These are phyloP conservation scores for Candoia aspera DNA, from an alignment of 2,113 vertebrate species.

Conservation along the genomic window DNA sequence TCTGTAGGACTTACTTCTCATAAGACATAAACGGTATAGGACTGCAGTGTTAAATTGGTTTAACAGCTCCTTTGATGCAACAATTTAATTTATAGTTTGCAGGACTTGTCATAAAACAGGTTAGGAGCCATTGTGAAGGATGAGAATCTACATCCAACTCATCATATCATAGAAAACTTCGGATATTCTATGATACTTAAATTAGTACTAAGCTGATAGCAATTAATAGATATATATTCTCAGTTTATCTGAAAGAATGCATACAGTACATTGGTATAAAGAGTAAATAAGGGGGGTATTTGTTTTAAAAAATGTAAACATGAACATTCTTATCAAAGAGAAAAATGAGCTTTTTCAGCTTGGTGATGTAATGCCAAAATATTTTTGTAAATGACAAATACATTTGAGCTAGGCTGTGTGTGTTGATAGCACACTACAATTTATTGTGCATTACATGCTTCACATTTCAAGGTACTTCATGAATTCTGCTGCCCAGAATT, in stretches of 20 bases:
- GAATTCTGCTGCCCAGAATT: slow-evolving; percentile 12
- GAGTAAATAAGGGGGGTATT: not conserved
- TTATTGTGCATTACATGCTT: not conserved
- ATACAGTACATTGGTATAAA: not conserved
- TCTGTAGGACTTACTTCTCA: not conserved
- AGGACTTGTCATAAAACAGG: not conserved
- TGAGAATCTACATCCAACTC: not conserved
- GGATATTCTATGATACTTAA: not conserved
- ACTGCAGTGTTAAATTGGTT: not conserved
- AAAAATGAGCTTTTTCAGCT: not conserved
- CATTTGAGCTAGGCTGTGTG: not conserved
- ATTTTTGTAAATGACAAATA: slow-evolving; percentile 2
- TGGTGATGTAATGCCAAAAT: not conserved
- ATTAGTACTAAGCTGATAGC: not conserved
- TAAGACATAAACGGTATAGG: no score
- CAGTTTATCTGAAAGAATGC: not conserved
- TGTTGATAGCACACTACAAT: not conserved
- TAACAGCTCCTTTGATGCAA: not conserved
- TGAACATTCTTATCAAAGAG: not conserved
- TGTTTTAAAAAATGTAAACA: not conserved
- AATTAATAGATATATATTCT: not conserved
- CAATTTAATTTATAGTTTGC: not conserved
- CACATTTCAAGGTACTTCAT: not conserved
- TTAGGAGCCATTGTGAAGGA: not conserved
- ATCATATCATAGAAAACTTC: not conserved